Evolutionary conservation across 2,888 invertebrate species (phyloP).

Genomic region (Macropis europaea): DNA sequence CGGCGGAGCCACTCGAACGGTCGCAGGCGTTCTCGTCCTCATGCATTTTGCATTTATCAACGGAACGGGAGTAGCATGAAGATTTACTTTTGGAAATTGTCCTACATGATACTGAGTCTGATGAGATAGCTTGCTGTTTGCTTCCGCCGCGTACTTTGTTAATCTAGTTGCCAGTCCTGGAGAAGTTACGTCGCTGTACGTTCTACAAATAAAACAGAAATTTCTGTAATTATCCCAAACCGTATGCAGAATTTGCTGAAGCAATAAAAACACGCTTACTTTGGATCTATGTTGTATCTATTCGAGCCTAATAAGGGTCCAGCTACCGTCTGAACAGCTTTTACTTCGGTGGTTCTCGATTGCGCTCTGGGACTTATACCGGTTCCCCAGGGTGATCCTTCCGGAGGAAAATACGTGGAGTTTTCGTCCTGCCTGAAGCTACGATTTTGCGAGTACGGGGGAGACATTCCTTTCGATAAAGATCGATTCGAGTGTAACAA

Average conservation of each 20-base stretch:
- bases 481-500: constrained; percentile 15
- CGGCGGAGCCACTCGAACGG: constrained; percentile 75
- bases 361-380: constrained; percentile 72
- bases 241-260: neutral
- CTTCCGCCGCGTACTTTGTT: constrained; percentile 75
- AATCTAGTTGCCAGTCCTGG: constrained; percentile 74
- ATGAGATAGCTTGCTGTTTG: constrained; percentile 70
- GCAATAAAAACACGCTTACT: constrained; percentile 66
- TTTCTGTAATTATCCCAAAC: accelerated
- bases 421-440: constrained; percentile 53
- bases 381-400: constrained; percentile 72
- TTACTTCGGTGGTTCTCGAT: constrained; percentile 63
- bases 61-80: constrained; percentile 72
- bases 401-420: constrained; percentile 54
- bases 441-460: constrained; percentile 49
- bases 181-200: constrained; percentile 71
- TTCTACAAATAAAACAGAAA: constrained; percentile 22
- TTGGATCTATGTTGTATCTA: constrained; percentile 80
- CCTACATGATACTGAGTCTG: constrained; percentile 75
- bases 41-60: constrained; percentile 67
- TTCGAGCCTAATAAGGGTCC: constrained; percentile 80
- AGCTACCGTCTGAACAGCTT: constrained; percentile 74
- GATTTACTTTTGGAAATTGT: constrained; percentile 77
- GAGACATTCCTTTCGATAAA: constrained; percentile 41
- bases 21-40: constrained; percentile 70